Evolutionary conservation across 2,888 invertebrate genomes (phyloP).

Genomic region (Hesperia comma): DNA sequence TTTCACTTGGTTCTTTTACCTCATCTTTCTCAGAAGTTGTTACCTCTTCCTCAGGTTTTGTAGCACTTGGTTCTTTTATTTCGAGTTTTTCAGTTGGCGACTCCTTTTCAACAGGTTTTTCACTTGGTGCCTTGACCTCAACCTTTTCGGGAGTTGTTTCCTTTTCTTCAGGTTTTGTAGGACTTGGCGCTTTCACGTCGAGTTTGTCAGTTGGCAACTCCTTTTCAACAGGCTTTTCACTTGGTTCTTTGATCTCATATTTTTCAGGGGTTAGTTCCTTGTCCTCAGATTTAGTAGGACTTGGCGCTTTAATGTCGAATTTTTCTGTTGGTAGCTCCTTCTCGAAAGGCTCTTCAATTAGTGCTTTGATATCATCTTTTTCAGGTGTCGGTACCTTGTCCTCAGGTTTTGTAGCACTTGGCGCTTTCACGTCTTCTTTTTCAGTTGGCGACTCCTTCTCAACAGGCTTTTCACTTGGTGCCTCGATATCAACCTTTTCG

Average conservation of each 20-base stretch:
- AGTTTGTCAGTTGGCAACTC: background rate
- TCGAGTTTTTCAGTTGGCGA: conserved; percentile 1
- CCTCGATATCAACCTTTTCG: too few relatives aligned
- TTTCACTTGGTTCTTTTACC: background rate
- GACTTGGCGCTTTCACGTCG: background rate
- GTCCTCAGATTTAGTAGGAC: background rate
- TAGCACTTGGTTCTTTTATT: too few relatives aligned
- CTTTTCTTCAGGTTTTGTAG: background rate
- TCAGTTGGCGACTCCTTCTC: too few relatives aligned
- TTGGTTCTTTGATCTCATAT: background rate
- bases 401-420: too few relatives aligned
- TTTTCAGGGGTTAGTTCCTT: background rate
- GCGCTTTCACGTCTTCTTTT: too few relatives aligned
- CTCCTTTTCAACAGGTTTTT: background rate
- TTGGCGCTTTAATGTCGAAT: too few relatives aligned
- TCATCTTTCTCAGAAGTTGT: background rate
- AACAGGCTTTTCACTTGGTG: too few relatives aligned
- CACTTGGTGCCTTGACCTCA: background rate
- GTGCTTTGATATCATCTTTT: too few relatives aligned
- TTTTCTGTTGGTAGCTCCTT: too few relatives aligned
- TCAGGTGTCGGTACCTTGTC: too few relatives aligned
- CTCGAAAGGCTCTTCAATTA: too few relatives aligned
- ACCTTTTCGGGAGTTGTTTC: background rate
- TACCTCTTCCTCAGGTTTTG: background rate
- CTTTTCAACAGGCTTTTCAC: background rate